Base-by-base conservation (phyloP, 2,797 vertebrate species). In the Falco columbarius region DNA sequence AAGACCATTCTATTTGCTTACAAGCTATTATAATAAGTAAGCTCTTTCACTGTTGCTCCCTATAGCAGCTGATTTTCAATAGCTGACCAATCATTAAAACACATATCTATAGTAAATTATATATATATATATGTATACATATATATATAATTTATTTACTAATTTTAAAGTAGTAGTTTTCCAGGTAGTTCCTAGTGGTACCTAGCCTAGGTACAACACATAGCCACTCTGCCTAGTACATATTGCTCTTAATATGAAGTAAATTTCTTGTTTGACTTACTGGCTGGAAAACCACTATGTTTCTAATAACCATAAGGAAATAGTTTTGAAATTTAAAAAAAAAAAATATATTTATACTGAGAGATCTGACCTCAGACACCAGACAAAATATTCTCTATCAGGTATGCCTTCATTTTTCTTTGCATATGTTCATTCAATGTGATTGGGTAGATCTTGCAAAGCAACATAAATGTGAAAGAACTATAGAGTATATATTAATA, bases 401-500 rank as follows among this genome's bases (percentile, higher is more conserved):
- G 85, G 8, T 42, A 10, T 75, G 24, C 36, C n/a, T 18, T 40
- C 32, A 54, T 26, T 91, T 93, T 85, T 72, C 36, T 93, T 83
- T 44, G 66, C 19, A 24, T 4, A 68, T 36, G 19, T 32, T 94
- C 42, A 40, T 77, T 95, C 15, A 67, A 15, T 94, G 32, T 32
- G 83, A 70, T 59, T 94, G 74, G 3, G 8, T 81, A 94, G 23
- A 83, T 16, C 56, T 85, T 89, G 58, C 72, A 92, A 97, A 94
- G 52, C 77, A 97, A 92, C 38, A 82, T 51, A 86, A 82, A 66
- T 79, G 24, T 90, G 54, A 90, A 95, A 58, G 27, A 47, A 75
- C 40, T 91, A 9, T 36, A 62, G 66, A 47, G 8, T 27, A 74
- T 51, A 18, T 73, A 44, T 47, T 58, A 88, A 40, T 77, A 51